phyloP scores from a whole-genome alignment of 2,888 invertebrate species.

The Unio delphinus region DNA sequence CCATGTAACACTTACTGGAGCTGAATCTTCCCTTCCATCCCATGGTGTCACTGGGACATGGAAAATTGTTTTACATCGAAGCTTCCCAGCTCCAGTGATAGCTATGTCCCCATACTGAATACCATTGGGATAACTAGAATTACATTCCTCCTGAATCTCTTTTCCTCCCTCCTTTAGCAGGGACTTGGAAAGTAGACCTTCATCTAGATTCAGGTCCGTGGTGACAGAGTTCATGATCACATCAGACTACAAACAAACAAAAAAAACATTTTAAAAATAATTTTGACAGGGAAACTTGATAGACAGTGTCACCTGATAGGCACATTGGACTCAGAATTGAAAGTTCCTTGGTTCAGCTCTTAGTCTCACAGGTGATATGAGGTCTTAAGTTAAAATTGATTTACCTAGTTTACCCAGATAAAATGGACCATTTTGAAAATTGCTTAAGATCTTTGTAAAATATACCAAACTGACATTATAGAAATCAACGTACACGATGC shows the following conservation, averaged over 20 bases:
- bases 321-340: no score
- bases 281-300: no score
- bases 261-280: background rate
- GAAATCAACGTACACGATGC: no score
- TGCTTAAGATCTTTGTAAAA: no score
- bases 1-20: no score
- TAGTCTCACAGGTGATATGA: no score
- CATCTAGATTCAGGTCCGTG: constrained; percentile 39
- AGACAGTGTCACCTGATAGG: no score
- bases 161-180: constrained; percentile 42
- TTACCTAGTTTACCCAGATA: no score
- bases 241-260: constrained; percentile 44
- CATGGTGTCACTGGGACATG: constrained; percentile 44
- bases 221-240: constrained; percentile 58
- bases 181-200: constrained; percentile 47
- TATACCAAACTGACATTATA: no score
- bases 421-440: no score
- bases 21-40: constrained; percentile 9
- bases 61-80: constrained; percentile 36
- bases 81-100: constrained; percentile 41
- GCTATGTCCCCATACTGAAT: constrained; percentile 45
- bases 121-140: constrained; percentile 30
- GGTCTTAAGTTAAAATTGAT: no score
- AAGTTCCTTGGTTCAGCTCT: no score
- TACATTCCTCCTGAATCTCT: constrained; percentile 41